Evolutionary conservation across 2,888 invertebrate species (phyloP).

Genomic region (Amphimallon solstitiale): DNA sequence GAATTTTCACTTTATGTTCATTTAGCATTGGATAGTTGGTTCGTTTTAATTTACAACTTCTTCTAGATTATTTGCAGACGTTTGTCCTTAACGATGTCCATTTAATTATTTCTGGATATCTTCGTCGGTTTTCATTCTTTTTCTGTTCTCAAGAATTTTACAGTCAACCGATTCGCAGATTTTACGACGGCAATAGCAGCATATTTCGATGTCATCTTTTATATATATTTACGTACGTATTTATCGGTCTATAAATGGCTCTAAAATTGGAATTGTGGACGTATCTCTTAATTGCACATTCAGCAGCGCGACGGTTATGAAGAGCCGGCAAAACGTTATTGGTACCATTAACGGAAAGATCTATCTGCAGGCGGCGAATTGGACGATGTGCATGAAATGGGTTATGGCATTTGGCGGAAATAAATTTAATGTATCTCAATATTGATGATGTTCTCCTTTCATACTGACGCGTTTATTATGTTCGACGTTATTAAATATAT

Average conservation of each 20-base stretch:
- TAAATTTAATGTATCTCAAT: constrained; percentile 34
- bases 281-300: constrained; percentile 47
- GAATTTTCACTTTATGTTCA: constrained; percentile 27
- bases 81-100: constrained; percentile 53
- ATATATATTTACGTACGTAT: constrained; percentile 52
- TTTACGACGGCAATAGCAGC: constrained; percentile 45
- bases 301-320: constrained; percentile 31
- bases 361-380: constrained; percentile 33
- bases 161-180: constrained; percentile 41
- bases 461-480: constrained; percentile 29
- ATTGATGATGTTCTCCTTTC: constrained; percentile 24
- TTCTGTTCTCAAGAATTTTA: constrained; percentile 39
- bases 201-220: constrained; percentile 51
- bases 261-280: constrained; percentile 49
- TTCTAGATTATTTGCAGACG: constrained; percentile 53
- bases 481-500: constrained; percentile 17
- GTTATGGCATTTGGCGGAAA: constrained; percentile 33
- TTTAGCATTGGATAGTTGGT: constrained; percentile 6
- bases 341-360: constrained; percentile 32
- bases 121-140: constrained; percentile 26
- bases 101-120: constrained; percentile 53
- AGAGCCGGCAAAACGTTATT: constrained; percentile 34
- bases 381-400: constrained; percentile 32
- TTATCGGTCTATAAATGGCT: constrained; percentile 55
- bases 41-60: constrained; percentile 48